Base-by-base conservation (phyloP, 2,797 vertebrate species). In the Parotocinclus haroldoi region DNA sequence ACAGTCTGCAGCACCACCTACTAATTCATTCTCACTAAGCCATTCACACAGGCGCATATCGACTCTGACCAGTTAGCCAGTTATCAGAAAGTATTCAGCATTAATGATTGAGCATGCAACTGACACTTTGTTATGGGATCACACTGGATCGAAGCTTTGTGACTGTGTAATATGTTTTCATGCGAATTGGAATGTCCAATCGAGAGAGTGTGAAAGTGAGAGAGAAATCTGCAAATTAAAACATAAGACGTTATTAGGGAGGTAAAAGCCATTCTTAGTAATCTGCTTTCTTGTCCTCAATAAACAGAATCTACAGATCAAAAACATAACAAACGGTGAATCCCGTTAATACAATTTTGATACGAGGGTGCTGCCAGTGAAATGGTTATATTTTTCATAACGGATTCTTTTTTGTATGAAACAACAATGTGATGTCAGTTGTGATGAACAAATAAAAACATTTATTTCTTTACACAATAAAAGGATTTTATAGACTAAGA, bases 361-460 rank as follows among this genome's bases (percentile, higher is more conserved):
- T 92, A 90, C 87, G 88, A 91, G 90, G 91, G 92, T 94, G 91
- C 92, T 93, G 89, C 90, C 91, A 88, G 89, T 91, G 86, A 92
- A 75, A 61, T 48, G 27, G 87, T 91, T 92, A 3, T 93, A 93
- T 93, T 93, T 93, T 94, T 93, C 88, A 91, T 90, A 91, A 48
- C 27, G 89, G 90, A 90, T 92, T 90, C 89, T 91, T 94, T n/a
- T 93, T 93, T 93, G 90, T 93, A 93, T 89, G 88, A 90, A 89
- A 84, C 78, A 78, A 82, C 83, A 83, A 82, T 86, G 82, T 48
- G 53, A 65, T 87, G 81, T 86, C 68, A 16, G 81, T 80, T 84
- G 82, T 76, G 48, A 77, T 54, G 44, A 78, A 72, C 57, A 68
- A 85, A 82, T 75, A 80, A 84, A 85, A 81, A 82, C 79, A 58